Base-by-base conservation (phyloP, 23 tunicate species). In the Halocynthia aurantium region DNA sequence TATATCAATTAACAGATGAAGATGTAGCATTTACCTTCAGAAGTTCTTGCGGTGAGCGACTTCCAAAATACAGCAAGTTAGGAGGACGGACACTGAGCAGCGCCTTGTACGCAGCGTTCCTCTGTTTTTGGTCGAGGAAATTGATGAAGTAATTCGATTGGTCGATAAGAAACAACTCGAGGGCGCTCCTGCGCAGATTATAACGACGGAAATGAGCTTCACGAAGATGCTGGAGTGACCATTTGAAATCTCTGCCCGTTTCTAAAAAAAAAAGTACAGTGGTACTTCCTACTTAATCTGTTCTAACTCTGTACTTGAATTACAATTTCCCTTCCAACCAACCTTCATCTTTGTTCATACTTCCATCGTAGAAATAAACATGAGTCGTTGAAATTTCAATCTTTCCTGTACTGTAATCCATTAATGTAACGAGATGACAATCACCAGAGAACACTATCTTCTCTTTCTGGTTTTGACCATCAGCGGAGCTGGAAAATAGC, bases 141-240 rank as follows among this genome's bases (percentile, higher is more conserved):
- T 94, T 94, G 77, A 94, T 67, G 84, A 94, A 88, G 70, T 88
- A 94, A 70, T 94, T 94, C 18, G 96, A 84, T 73, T 94, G 99
- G 80, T 94, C 99, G 69, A 88, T 75, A 52, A 94, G 77, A 77
- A 94, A 94, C 69, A 94, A 52, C 72, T 94, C 99, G 67, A 94
- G 60, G n/a, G 91, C 99, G 61, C 95, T 84, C 57, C 87, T 73
- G 12, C 99, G 71, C 51, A 94, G 76, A 72, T 88, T 94, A 68
- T 84, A 94, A 15, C 94, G 86, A 13, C 98, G 81, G 71, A 93
- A 84, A 71, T 93, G 94, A 10, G 83, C 94, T 76, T 87, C 98
- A 54, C 94, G 89, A 7, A 93, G 81, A 51, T 87, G 93, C 55
- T 83, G 82, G 8, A 93, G 67, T 7, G 98, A 87, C 98, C 98